Evolutionary conservation across 92 coral and sea anemone genomes (phyloP), one percentile per base, ranked within the genome.

Genomic region (Zoanthus sansibaricus): DNA sequence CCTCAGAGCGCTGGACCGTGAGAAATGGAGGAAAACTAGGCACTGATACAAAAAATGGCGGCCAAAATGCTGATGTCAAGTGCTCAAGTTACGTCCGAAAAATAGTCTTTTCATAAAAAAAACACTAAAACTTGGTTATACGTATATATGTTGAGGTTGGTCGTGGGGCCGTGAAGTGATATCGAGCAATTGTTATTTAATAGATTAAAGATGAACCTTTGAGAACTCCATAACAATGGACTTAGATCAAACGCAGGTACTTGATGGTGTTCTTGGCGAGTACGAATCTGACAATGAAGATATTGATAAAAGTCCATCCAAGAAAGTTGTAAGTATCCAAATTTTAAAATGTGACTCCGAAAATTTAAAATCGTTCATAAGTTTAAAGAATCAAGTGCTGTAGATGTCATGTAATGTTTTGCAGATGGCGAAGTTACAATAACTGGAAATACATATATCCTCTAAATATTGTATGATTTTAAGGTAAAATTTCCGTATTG

Each of bases 161-260:
- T 32, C 8, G 55, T 62, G 30, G 32, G 17, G 73, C 7, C 58
- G 42, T 37, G 42, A 37, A 37, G 42, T 37, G 2, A 37, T 37
- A 37, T 37, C 25, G 42, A 37, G 4, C 2, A 37, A 37, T 37
- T 37, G 42, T 37, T 37, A 37, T 37, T 37, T 37, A 37, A 37
- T 37, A 4, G 1, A 37, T 37, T 37, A 4, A 4, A 37, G 42
- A 37, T 37, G 42, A 37, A 4, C 4, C 42, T 37, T 37, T 37
- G 42, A 37, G 42, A 37, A 37, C 42, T 37, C 42, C 4, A 4
- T 37, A 37, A 62, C 8, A 9, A 80, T 80, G 85, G 85, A 80
- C 61, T 47, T 80, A 18, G 85, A 80, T 42, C 85, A 66, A 80
- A 80, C 85, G 9, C 85, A 80, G 31, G 85, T 46, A 11, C 72